Base-by-base conservation (phyloP, 2,113 vertebrate genomes). In the Cyanoramphus novaezelandiae region DNA sequence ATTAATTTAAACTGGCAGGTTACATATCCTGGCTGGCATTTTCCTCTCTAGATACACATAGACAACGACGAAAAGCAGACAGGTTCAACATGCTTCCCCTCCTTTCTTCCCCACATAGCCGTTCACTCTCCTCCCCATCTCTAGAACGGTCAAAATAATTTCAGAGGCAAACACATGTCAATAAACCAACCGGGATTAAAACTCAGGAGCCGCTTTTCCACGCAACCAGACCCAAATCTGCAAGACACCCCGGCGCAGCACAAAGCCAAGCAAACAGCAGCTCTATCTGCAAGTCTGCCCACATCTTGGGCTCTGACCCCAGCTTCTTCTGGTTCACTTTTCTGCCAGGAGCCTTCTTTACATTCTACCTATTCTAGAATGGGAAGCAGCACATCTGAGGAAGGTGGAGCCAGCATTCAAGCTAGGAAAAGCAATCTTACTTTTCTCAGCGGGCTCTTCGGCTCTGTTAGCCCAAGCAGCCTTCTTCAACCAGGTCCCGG, bases 1-100 rank as follows among this genome's bases (percentile, higher is more conserved):
- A 78, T 93, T 93, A 88, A 92, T 96, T 93, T 84, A 71, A 93
- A 60, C 31, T 60, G 90, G 47, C 86, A 91, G 80, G 65, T 76
- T 94, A 75, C 74, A 75, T n/a, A 31, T 17, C 69, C 80, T n/a
- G 47, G 31, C 62, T 88, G 92, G 74, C 69, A 44, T 91, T 95
- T 96, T 76, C 72, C 81, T 86, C 65, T 79, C 81, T 37, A 63
- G 47, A 82, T 28, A 62, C 35, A 14, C 52, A 44, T 62, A 77
- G 55, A 53, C 77, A 71, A 83, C 11, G 35, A 62, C 24, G 16
- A 84, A 76, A 89, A 91, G 9, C 65, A 88, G 72, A 20, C 47
- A 92, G 57, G 88, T 84, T 93, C 75, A 72, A 62, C 47, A 55
- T 52, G 69, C 35, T 68, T 71, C 69, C 43, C 39, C 11, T 17